Percentiles rank a stretch among this genome's conserved stretches.
Evolutionary conservation across 2,888 invertebrate species (phyloP).

Genomic region (Drosophila phalerata): DNA sequence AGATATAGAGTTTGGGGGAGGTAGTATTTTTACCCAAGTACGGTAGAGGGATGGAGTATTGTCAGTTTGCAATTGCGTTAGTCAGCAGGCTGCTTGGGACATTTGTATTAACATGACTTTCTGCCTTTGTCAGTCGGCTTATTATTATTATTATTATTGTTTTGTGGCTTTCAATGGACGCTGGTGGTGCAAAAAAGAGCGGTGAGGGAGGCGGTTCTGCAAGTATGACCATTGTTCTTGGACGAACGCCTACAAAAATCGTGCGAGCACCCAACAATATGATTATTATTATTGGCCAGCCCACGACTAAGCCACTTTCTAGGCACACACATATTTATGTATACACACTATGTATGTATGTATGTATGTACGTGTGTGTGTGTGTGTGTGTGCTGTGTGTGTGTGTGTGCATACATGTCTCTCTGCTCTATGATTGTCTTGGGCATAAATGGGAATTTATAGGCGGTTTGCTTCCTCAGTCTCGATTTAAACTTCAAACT

Average conservation of each 20-base stretch:
- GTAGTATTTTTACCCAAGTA: not conserved
- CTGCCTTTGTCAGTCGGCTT: constrained; percentile 56
- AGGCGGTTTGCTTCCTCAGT: constrained; percentile 51
- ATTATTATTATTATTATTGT: constrained; percentile 73
- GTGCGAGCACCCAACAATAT: constrained; percentile 68
- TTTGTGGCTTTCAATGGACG: constrained; percentile 64
- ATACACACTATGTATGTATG: not conserved
- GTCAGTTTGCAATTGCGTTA: constrained; percentile 79
- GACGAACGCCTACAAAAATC: constrained; percentile 50
- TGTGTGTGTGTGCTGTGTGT: not conserved
- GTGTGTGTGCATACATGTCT: constrained; percentile 5
- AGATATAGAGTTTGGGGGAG: not conserved
- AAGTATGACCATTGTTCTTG: constrained; percentile 57
- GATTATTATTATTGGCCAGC: constrained; percentile 76
- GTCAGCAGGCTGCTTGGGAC: constrained; percentile 73
- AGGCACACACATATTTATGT: not conserved
- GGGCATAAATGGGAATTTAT: constrained; percentile 79
- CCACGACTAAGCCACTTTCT: constrained; percentile 64
- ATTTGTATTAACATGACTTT: constrained; percentile 79
- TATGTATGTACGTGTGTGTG: too few relatives aligned
- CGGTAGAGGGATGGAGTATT: constrained; percentile 2
- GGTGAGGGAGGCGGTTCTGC: not conserved
- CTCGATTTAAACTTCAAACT: constrained; percentile 13
- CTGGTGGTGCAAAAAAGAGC: too few relatives aligned
- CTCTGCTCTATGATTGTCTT: constrained; percentile 67